Percentiles rank a stretch among this genome's conserved stretches.
Evolutionary conservation across 2,113 vertebrate genomes (phyloP).

Genomic region (Hymenochirus boettgeri): DNA sequence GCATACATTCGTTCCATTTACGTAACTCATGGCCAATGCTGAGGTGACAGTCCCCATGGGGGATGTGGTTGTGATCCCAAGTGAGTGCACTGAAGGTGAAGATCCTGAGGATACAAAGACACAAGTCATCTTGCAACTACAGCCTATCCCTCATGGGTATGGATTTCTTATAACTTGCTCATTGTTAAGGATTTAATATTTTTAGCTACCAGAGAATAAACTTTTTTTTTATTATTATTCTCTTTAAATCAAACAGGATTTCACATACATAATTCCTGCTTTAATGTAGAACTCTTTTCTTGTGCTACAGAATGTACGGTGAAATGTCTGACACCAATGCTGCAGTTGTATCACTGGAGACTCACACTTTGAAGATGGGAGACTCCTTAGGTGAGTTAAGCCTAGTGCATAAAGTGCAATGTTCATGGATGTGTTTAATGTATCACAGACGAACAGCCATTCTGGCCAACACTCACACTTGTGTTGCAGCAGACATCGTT

Average conservation of each 20-base stretch:
- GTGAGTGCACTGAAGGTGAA: conserved; percentile 72
- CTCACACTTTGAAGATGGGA: conserved; percentile 74
- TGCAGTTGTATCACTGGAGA: conserved; percentile 79
- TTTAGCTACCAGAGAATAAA: too few relatives aligned
- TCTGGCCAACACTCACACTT: too few relatives aligned
- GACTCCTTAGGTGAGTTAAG: conserved; percentile 75
- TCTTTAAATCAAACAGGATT: too few relatives aligned
- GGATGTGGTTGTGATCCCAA: conserved; percentile 77
- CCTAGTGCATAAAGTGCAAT: neutral
- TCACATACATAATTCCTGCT: too few relatives aligned
- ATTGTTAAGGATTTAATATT: too few relatives aligned
- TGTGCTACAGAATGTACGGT: conserved; percentile 74
- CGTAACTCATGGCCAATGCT: conserved; percentile 83
- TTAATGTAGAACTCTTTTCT: too few relatives aligned
- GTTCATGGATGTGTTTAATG: too few relatives aligned
- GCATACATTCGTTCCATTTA: conserved; percentile 44
- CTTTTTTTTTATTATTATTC: too few relatives aligned
- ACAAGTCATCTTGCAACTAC: conserved; percentile 82
- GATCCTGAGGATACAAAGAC: conserved; percentile 81
- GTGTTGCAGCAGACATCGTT: too few relatives aligned
- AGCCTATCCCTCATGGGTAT: conserved; percentile 84
- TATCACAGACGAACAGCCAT: too few relatives aligned
- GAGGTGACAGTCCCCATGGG: conserved; percentile 85
- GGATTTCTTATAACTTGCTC: too few relatives aligned
- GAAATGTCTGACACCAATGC: conserved; percentile 68